Conservation (phyloP, 2,113 vertebrate genomes). For the Laticauda laticaudata region DNA sequence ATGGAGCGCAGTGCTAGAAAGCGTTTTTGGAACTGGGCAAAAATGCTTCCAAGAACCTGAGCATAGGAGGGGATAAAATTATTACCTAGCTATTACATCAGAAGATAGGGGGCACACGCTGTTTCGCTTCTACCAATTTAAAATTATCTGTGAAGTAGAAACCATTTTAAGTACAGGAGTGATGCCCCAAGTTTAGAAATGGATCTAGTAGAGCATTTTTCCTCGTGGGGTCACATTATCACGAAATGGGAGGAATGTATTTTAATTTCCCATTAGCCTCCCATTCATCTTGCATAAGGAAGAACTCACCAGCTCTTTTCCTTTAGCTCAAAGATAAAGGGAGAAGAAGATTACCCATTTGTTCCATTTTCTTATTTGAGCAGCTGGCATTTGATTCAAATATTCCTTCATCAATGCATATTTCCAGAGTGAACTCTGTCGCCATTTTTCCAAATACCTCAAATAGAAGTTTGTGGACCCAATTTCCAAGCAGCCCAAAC, state of each 20-base stretch:
- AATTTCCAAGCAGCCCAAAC: neutral
- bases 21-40: constrained; percentile 27
- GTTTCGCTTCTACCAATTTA: neutral
- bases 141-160: neutral
- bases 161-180: neutral
- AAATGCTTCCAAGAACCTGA: constrained; percentile 9
- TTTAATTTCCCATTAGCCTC: neutral
- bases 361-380: neutral
- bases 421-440: neutral
- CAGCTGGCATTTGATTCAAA: neutral
- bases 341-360: neutral
- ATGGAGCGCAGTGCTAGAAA: neutral
- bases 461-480: neutral
- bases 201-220: neutral
- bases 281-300: neutral
- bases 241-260: neutral
- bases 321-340: neutral
- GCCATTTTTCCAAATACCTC: neutral
- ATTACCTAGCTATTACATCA: neutral
- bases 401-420: neutral
- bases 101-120: too few relatives aligned
- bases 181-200: neutral
- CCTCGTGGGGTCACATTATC: neutral
- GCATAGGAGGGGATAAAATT: neutral
- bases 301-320: neutral